Evolutionary conservation across 1,140 invertebrate genomes (phyloP).

Genomic region (Mercenaria mercenaria): DNA sequence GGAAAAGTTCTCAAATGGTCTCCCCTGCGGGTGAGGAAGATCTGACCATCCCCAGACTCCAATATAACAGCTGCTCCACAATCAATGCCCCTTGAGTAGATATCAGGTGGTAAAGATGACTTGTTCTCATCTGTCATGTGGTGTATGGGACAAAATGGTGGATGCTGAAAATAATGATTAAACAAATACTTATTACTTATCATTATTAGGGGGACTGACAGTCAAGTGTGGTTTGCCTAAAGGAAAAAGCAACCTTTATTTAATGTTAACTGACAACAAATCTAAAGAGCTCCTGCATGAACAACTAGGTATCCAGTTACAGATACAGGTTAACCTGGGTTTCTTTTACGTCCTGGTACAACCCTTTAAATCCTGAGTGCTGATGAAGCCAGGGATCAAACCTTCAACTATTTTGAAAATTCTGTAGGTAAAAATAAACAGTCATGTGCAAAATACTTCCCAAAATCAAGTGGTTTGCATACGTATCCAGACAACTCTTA

Average conservation of each 20-base stretch:
- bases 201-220: neutral
- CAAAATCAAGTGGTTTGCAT: too few relatives aligned
- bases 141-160: conserved; percentile 79
- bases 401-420: too few relatives aligned
- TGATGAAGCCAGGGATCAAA: too few relatives aligned
- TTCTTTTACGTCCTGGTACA: too few relatives aligned
- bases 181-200: neutral
- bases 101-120: conserved; percentile 60
- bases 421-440: too few relatives aligned
- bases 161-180: conserved; percentile 71
- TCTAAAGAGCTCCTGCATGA: too few relatives aligned
- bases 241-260: neutral
- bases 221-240: neutral
- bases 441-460: too few relatives aligned
- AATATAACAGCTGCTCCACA: conserved; percentile 84
- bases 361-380: too few relatives aligned
- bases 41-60: conserved; percentile 81
- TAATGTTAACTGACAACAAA: neutral
- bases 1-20: conserved; percentile 85
- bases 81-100: conserved; percentile 79
- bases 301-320: too few relatives aligned
- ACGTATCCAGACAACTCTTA: too few relatives aligned
- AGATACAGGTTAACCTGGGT: too few relatives aligned
- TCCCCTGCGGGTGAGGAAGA: conserved; percentile 85
- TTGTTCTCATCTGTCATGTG: conserved; percentile 52